Conservation (phyloP, 2,888 invertebrate genomes). For the Caenorhabditis becei region DNA sequence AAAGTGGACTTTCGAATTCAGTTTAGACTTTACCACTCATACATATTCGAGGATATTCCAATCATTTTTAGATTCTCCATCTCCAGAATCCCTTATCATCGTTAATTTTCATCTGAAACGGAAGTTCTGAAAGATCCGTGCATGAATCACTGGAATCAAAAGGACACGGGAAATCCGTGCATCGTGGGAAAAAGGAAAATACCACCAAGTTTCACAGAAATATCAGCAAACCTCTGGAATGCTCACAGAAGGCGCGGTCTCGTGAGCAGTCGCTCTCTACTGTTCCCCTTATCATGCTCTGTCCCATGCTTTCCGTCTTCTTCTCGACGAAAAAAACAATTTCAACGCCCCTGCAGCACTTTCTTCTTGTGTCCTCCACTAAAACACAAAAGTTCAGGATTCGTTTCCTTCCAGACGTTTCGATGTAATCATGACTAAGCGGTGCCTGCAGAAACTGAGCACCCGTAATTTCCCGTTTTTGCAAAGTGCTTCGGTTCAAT, state of each 20-base stretch:
- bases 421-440: constrained; percentile 34
- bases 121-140: too few relatives aligned
- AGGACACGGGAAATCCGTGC: not conserved
- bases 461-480: constrained; percentile 42
- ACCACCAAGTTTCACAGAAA: not conserved
- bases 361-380: not conserved
- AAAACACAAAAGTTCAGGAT: constrained; percentile 17
- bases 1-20: too few relatives aligned
- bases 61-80: too few relatives aligned
- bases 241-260: not conserved
- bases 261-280: constrained; percentile 8
- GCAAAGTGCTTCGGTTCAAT: constrained; percentile 26
- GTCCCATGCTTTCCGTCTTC: not conserved
- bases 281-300: constrained; percentile 11
- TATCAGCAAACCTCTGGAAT: not conserved
- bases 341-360: not conserved
- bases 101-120: too few relatives aligned
- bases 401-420: constrained; percentile 1
- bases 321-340: not conserved
- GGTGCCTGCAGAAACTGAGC: constrained; percentile 1
- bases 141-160: not conserved
- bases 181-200: not conserved
- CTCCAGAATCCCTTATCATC: too few relatives aligned
- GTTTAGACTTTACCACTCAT: too few relatives aligned
- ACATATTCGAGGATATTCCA: too few relatives aligned